Evolutionary conservation across 2,888 invertebrate genomes (phyloP).

Genomic region (Peribatodes rhomboidaria): DNA sequence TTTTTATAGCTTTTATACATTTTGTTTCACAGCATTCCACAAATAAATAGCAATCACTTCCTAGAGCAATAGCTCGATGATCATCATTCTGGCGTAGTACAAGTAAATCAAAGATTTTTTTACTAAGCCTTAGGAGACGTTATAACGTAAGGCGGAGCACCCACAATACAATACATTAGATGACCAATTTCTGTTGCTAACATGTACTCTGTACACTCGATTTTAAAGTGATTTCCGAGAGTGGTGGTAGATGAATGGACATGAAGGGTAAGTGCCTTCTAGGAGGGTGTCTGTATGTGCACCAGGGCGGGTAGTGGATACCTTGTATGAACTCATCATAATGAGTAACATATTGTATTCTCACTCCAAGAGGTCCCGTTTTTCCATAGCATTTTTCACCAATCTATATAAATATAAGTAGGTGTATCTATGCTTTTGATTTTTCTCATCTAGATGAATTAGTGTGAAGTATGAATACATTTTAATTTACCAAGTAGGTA

Average conservation of each 20-base stretch:
- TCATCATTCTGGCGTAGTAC: slow-evolving; percentile 19
- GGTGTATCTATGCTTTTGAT: neutral
- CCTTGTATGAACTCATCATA: neutral
- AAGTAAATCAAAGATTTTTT: slow-evolving; percentile 10
- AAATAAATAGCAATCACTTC: slow-evolving; percentile 9
- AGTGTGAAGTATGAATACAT: slow-evolving; percentile 4
- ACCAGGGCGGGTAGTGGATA: too few relatives aligned
- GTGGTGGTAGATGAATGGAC: neutral
- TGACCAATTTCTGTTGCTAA: neutral
- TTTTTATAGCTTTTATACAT: slow-evolving; percentile 17
- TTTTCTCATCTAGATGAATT: neutral
- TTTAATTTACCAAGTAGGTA: slow-evolving; percentile 3
- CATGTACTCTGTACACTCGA: neutral
- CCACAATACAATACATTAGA: neutral
- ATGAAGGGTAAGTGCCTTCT: neutral
- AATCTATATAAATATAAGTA: neutral
- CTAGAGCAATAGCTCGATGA: slow-evolving; percentile 25
- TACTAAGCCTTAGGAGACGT: neutral
- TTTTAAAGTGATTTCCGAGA: neutral
- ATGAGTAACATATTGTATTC: neutral
- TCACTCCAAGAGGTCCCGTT: neutral
- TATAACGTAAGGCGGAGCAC: neutral
- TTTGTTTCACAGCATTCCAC: slow-evolving; percentile 14
- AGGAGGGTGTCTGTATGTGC: neutral
- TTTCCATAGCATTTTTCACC: neutral